A percentile compares a stretch with the other conserved stretches of the same genome.
Conservation (phyloP, 1,140 invertebrate species). For the Lerema accius region DNA sequence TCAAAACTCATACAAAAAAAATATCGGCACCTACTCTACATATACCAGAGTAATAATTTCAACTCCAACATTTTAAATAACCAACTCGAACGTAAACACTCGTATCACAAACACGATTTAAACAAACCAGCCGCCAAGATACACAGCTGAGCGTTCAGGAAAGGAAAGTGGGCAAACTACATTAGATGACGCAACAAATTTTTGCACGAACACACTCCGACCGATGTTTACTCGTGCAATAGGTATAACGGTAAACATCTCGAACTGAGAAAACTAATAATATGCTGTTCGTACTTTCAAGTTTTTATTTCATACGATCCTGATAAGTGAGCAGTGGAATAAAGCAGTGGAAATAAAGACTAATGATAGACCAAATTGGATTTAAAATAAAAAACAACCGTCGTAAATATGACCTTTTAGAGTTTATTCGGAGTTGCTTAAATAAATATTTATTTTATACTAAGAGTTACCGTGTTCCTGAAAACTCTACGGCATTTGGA, state of each 20-base stretch:
- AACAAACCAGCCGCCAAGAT: conserved; percentile 25
- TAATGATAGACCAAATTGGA: too few relatives aligned
- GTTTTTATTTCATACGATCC: not conserved
- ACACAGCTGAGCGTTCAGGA: conserved; percentile 14
- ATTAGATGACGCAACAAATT: conserved; percentile 44
- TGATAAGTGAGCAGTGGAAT: not conserved
- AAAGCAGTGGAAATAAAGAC: not conserved
- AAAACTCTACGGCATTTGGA: too few relatives aligned
- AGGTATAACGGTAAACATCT: conserved; percentile 8
- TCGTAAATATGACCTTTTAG: too few relatives aligned
- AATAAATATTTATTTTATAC: too few relatives aligned
- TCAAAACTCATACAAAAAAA: too few relatives aligned
- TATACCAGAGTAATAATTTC: not conserved
- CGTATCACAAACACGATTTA: conserved; percentile 10
- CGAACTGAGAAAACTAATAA: conserved; percentile 5
- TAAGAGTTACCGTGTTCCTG: too few relatives aligned
- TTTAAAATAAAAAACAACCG: too few relatives aligned
- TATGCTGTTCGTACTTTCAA: not conserved
- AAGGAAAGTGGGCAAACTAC: conserved; percentile 35
- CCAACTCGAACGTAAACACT: not conserved
- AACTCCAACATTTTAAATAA: not conserved
- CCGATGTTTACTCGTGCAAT: conserved; percentile 13
- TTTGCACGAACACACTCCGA: conserved; percentile 29
- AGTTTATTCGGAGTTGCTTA: too few relatives aligned
- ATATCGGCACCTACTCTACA: too few relatives aligned